Percentiles rank a stretch among this genome's conserved stretches.
These are phyloP conservation scores for Onthophagus taurus DNA, from an alignment of 1,140 invertebrate species.

Conservation along the genomic window DNA sequence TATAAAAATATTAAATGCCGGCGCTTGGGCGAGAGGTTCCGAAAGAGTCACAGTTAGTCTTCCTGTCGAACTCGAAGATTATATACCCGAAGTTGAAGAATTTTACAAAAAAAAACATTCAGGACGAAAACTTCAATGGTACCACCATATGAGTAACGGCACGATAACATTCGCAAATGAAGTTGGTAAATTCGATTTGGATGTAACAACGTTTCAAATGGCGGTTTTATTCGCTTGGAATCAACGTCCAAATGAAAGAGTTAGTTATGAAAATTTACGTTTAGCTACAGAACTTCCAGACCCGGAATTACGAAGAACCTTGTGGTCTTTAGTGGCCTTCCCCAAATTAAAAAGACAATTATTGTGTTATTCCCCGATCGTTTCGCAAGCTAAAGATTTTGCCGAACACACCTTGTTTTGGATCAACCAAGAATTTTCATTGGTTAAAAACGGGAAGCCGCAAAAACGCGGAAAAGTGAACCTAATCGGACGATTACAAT, in stretches of 20 bases:
- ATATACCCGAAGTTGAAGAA: constrained; percentile 94
- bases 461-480: constrained; percentile 92
- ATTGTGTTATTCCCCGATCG: constrained; percentile 67
- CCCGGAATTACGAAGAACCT: constrained; percentile 83
- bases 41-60: constrained; percentile 92
- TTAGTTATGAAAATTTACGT: constrained; percentile 91
- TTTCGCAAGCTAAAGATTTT: constrained; percentile 87
- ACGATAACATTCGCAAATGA: constrained; percentile 93
- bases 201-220: constrained; percentile 99
- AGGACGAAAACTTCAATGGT: constrained; percentile 98
- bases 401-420: constrained; percentile 87
- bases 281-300: constrained; percentile 95
- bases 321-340: constrained; percentile 96
- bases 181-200: constrained; percentile 91
- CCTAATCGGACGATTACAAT: constrained; percentile 86
- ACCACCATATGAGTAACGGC: constrained; percentile 99
- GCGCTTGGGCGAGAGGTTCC: constrained; percentile 92
- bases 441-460: constrained; percentile 84
- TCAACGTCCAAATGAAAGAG: constrained; percentile 81
- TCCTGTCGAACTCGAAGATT: constrained; percentile 94
- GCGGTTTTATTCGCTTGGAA: constrained; percentile 99
- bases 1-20: constrained; percentile 94
- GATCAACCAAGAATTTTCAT: constrained; percentile 94
- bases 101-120: constrained; percentile 95
- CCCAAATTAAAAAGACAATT: constrained; percentile 93